These are phyloP conservation scores for Parelbella ahira DNA, from an alignment of 2,888 invertebrate genomes.

Conservation along the genomic window DNA sequence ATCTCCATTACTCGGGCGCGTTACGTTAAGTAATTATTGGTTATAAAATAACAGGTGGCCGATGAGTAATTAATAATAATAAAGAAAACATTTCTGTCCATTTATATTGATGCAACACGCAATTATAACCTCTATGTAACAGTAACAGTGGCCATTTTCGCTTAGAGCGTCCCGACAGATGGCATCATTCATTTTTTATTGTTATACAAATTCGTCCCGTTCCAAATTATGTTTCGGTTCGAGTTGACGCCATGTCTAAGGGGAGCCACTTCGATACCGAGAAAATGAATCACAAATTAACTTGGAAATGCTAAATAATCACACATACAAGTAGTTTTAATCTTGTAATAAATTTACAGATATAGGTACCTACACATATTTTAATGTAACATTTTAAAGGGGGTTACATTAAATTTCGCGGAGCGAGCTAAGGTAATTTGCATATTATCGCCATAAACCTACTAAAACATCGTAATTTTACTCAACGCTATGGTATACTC, in stretches of 20 bases:
- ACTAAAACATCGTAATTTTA: slow-evolving; percentile 26
- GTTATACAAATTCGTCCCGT: slow-evolving; percentile 22
- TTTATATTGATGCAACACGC: background rate
- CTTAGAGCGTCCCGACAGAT: slow-evolving; percentile 10
- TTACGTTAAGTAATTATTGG: slow-evolving; percentile 42
- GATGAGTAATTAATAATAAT: slow-evolving; percentile 32
- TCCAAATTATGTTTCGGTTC: slow-evolving; percentile 15
- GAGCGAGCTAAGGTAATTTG: slow-evolving; percentile 18
- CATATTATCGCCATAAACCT: slow-evolving; percentile 25
- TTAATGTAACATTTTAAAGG: no score
- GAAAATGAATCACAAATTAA: no score
- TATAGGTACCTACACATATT: no score
- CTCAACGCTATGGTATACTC: slow-evolving; percentile 18
- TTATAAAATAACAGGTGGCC: slow-evolving; percentile 39
- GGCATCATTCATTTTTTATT: slow-evolving; percentile 22
- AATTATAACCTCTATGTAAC: slow-evolving; percentile 11
- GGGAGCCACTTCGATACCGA: no score
- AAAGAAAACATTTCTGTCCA: slow-evolving; percentile 19
- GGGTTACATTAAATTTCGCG: slow-evolving; percentile 9
- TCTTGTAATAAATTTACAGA: no score
- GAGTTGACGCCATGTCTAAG: slow-evolving; percentile 4
- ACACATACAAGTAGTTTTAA: no score
- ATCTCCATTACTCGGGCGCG: slow-evolving; percentile 43
- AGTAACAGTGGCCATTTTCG: slow-evolving; percentile 8
- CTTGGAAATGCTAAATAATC: no score